These are phyloP conservation scores for Ceyx cyanopectus DNA, from an alignment of 2,113 vertebrate species.

Conservation along the genomic window DNA sequence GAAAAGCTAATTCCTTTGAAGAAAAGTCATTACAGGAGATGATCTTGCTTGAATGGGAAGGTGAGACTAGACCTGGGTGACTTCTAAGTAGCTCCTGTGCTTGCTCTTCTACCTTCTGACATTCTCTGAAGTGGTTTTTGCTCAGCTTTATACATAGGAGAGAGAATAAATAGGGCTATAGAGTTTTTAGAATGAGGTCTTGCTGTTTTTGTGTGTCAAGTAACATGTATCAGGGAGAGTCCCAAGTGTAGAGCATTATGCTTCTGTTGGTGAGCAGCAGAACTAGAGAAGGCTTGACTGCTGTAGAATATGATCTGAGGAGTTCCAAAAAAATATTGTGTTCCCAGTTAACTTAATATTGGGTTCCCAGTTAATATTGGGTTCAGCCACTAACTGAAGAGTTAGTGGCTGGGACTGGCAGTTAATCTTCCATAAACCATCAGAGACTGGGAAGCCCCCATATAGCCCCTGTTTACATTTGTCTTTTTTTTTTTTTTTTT, in stretches of 20 bases:
- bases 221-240: background rate
- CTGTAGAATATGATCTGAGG: background rate
- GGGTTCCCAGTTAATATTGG: background rate
- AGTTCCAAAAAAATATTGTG: background rate
- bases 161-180: background rate
- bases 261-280: background rate
- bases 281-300: rapidly evolving
- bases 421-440: background rate
- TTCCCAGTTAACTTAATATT: background rate
- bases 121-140: background rate
- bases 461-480: background rate
- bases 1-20: conserved; percentile 8
- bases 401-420: background rate
- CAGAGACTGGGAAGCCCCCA: background rate
- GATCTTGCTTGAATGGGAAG: background rate
- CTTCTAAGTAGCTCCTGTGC: background rate
- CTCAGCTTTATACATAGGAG: background rate
- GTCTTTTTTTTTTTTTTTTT: background rate
- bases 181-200: background rate
- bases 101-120: background rate
- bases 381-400: background rate
- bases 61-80: background rate
- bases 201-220: background rate
- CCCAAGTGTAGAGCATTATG: background rate
- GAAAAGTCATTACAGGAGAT: background rate